Conservation (phyloP, 2,888 invertebrate genomes). For the Aporophyla nigra region DNA sequence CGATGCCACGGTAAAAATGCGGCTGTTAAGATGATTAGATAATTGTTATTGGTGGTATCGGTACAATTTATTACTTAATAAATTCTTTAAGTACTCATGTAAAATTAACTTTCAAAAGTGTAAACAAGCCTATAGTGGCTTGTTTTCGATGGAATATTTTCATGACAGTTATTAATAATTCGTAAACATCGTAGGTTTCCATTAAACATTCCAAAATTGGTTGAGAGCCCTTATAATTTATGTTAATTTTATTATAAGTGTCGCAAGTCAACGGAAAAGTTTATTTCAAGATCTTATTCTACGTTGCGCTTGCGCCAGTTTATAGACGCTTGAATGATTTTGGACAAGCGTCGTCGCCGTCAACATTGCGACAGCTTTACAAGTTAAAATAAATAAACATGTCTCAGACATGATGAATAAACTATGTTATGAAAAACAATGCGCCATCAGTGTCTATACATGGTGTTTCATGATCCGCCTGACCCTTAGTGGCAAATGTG, state of each 20-base stretch:
- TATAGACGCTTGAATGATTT: conserved; percentile 42
- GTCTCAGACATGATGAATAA: conserved; percentile 34
- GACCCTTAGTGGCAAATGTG: conserved; percentile 51
- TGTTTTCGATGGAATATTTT: conserved; percentile 39
- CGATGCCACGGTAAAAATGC: no score
- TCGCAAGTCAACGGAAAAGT: conserved; percentile 13
- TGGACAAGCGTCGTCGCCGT: conserved; percentile 9
- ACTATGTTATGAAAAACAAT: conserved; percentile 33
- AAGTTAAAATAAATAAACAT: conserved; percentile 30
- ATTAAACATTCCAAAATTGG: conserved; percentile 14
- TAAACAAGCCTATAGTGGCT: conserved; percentile 21
- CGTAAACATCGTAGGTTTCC: conserved; percentile 40
- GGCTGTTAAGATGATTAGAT: conserved; percentile 33
- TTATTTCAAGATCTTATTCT: conserved; percentile 11
- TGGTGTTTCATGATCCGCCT: conserved; percentile 54
- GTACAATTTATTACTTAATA: conserved; percentile 10
- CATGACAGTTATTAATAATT: conserved; percentile 30
- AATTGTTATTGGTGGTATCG: conserved; percentile 9
- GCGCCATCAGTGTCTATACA: conserved; percentile 52
- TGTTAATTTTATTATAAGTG: conserved; percentile 31
- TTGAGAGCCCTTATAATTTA: conserved; percentile 13
- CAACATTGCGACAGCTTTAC: conserved; percentile 31
- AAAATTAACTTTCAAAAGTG: conserved; percentile 2
- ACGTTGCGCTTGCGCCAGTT: conserved; percentile 19
- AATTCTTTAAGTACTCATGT: background rate